Evolutionary conservation across 2,797 vertebrate genomes (phyloP), one percentile per base, ranked within the genome.

Genomic region (Hippocampus kuda): DNA sequence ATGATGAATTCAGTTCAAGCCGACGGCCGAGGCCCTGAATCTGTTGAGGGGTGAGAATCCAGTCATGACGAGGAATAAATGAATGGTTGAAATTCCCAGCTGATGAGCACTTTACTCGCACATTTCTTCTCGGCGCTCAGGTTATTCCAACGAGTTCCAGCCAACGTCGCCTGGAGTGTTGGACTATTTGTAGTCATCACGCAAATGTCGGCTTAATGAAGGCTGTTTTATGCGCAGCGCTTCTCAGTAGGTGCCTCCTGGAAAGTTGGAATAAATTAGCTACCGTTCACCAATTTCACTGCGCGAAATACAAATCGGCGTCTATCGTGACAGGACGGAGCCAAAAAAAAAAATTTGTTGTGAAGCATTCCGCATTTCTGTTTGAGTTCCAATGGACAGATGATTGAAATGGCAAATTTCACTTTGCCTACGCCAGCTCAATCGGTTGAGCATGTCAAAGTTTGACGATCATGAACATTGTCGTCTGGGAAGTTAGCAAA

Each of bases 1-100:
- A 75, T 75, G 71, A 77, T 76, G 42, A 80, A 85, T 80, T 66
- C 81, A 76, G 73, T 70, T 78, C 18, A 41, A 49, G 46, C 53
- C 53, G 61, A 53, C 22, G 60, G 41, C 56, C 22, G 2, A 9
- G 68, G 69, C 77, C 77, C 42, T 67, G 46, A 73, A 70, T 56
- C n/a, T n/a, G 24, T 48, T 65, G 48, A 18, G 5, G n/a, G 7
- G 42, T 4, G 8, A 38, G 11, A 65, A 24, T 65, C n/a, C n/a
- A 26, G 44, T 46, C 70, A 70, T 68, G 30, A 38, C 22, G 59
- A 38, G 27, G 27, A 61, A 61, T 61, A 61, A 61, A 61, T 38
- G 53, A 56, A 56, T 56, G 53, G 53, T 56, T 56, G 53, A 56
- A 56, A 56, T 56, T 24, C 53, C 53, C 53, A 56, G n/a, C n/a